Base-by-base conservation (phyloP, 2,797 vertebrate genomes). In the Thamnophis elegans region DNA sequence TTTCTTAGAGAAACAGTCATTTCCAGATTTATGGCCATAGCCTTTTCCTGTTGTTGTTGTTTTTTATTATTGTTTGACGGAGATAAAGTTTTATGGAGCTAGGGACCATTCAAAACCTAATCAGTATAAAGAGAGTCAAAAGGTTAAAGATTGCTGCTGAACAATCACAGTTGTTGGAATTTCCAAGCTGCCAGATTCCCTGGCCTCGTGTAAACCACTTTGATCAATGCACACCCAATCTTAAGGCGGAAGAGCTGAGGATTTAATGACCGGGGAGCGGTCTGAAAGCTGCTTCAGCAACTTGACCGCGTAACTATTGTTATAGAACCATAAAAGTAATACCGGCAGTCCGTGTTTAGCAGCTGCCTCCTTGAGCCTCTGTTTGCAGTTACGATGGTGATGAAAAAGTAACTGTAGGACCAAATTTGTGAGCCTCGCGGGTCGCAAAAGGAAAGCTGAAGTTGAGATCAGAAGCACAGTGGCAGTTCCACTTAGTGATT, bases 201-300 rank as follows among this genome's bases (percentile, higher is more conserved):
- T 6, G 18, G 28, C 51, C 78, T 89, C 62, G 26, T 4, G 56
- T 5, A 26, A 91, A 36, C 14, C 1, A 16, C 78, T 51, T 58
- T 16, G 90, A 32, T 56, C 36, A 36, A 5, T 47, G 91, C 93
- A 91, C 94, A 89, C 13, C 51, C 25, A 28, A 32, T 53, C 0
- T 0, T 16, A 28, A 1, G 42, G 0, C 20, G 32, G 14, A n/a
- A 86, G 7, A 87, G 87, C 85, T 65, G 32, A 93, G 7, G 18
- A 4, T 3, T 26, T 85, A 1, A 14, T 8, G 28, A 47, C 13
- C 16, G 0, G 22, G 91, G 14, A 1, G 56, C 56, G 10, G 5
- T 2, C 26, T 28, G 16, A 62, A 60, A 73, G 87, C n/a, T 59
- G 59, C 13, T 26, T 78, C 18, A n/a, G 13, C 25, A 26, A 53